Evolutionary conservation across 2,888 invertebrate species (phyloP).

Genomic region (Rhagonycha fulva): DNA sequence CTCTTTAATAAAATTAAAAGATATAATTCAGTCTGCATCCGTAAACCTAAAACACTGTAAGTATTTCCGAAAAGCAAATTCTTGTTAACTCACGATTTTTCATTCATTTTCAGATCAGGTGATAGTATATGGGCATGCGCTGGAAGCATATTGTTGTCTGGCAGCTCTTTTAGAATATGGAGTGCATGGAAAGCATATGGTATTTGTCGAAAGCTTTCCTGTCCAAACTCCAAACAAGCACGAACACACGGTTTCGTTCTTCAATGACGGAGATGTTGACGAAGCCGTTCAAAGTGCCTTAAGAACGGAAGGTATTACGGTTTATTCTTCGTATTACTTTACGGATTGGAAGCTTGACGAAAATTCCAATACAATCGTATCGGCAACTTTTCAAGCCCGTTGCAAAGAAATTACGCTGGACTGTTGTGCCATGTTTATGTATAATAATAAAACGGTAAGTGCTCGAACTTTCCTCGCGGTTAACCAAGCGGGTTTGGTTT

Average conservation of each 20-base stretch:
- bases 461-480: slow-evolving; percentile 57
- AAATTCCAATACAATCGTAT: slow-evolving; percentile 40
- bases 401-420: slow-evolving; percentile 54
- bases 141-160: slow-evolving; percentile 70
- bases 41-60: neutral
- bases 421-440: slow-evolving; percentile 64
- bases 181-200: slow-evolving; percentile 60
- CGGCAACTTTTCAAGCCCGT: slow-evolving; percentile 57
- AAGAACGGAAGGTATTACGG: slow-evolving; percentile 49
- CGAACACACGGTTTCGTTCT: slow-evolving; percentile 35
- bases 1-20: slow-evolving; percentile 52
- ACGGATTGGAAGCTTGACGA: slow-evolving; percentile 57
- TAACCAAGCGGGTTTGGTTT: slow-evolving; percentile 58
- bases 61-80: neutral
- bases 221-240: slow-evolving; percentile 38
- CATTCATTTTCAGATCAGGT: slow-evolving; percentile 53
- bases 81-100: neutral
- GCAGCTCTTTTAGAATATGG: slow-evolving; percentile 65
- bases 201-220: slow-evolving; percentile 64
- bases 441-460: slow-evolving; percentile 59
- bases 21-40: slow-evolving; percentile 35
- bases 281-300: slow-evolving; percentile 54
- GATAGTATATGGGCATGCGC: slow-evolving; percentile 69
- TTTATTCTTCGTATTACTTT: slow-evolving; percentile 61
- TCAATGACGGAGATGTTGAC: slow-evolving; percentile 58